phyloP scores from a whole-genome alignment of 2,888 invertebrate genomes.

The Nymphalis polychloros region DNA sequence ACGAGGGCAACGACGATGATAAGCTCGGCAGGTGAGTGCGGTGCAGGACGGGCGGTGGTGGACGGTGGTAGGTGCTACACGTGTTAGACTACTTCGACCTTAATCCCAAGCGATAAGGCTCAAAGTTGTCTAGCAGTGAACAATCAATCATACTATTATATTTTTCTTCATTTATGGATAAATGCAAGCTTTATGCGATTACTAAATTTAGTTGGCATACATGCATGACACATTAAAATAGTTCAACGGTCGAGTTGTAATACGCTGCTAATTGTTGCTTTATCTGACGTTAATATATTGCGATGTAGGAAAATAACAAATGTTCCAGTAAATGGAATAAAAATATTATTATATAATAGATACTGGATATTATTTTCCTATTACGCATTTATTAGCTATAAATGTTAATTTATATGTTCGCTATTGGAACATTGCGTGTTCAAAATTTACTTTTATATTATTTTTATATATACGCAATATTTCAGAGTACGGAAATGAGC shows the following conservation, averaged over 20 bases:
- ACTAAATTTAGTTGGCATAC: not conserved
- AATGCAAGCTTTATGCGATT: not conserved
- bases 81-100: slow-evolving; percentile 20
- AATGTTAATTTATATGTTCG: not conserved
- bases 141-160: not conserved
- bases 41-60: slow-evolving; percentile 31
- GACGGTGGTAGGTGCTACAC: slow-evolving; percentile 29
- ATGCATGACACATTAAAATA: too few relatives aligned
- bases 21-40: slow-evolving; percentile 90
- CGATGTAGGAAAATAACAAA: slow-evolving; percentile 18
- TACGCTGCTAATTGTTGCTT: not conserved
- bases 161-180: not conserved
- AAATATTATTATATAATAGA: not conserved
- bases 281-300: slow-evolving; percentile 2
- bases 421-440: not conserved
- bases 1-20: slow-evolving; percentile 93
- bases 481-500: slow-evolving; percentile 6
- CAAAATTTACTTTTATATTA: not conserved
- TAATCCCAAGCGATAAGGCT: slow-evolving; percentile 3
- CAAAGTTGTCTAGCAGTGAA: slow-evolving; percentile 12
- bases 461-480: not conserved
- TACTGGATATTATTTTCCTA: not conserved
- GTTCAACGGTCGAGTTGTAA: not conserved
- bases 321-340: too few relatives aligned
- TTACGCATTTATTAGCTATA: not conserved